A percentile compares a stretch with the other conserved stretches of the same genome.
Evolutionary conservation across 64 coral and sea anemone species (phyloP).

Genomic region (Acropora yongei): DNA sequence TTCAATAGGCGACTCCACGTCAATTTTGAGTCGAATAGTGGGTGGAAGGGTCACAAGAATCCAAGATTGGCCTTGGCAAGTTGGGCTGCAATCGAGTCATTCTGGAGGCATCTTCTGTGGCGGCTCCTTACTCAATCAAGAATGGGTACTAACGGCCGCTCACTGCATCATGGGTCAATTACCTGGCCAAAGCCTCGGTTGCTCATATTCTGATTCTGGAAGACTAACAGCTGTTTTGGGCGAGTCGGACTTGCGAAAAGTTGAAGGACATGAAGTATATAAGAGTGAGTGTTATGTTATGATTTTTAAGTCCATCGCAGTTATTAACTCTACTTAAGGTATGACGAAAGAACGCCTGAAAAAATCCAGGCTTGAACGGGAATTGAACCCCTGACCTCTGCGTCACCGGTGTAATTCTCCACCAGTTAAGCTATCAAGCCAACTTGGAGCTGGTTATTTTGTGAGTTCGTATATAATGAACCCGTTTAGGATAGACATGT

Average conservation of each 20-base stretch:
- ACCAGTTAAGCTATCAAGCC: no score
- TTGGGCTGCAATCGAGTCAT: conserved; percentile 43
- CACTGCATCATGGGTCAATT: conserved; percentile 47
- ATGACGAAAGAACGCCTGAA: no score
- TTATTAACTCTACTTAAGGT: no score
- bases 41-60: conserved; percentile 57
- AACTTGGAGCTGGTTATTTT: no score
- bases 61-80: conserved; percentile 78
- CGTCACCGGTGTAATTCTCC: no score
- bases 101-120: conserved; percentile 54
- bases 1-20: neutral
- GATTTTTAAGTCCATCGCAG: neutral
- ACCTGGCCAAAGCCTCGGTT: neutral
- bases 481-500: no score
- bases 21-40: conserved; percentile 43
- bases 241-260: conserved; percentile 56
- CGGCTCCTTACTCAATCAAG: conserved; percentile 61
- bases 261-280: conserved; percentile 53
- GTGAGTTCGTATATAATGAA: no score
- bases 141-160: conserved; percentile 77
- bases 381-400: no score
- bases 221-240: conserved; percentile 39
- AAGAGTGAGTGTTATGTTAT: conserved; percentile 31
- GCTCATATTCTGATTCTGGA: conserved; percentile 6
- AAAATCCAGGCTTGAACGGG: no score